Conservation (phyloP, 2,113 vertebrate genomes). For the Thomomys bottae region DNA sequence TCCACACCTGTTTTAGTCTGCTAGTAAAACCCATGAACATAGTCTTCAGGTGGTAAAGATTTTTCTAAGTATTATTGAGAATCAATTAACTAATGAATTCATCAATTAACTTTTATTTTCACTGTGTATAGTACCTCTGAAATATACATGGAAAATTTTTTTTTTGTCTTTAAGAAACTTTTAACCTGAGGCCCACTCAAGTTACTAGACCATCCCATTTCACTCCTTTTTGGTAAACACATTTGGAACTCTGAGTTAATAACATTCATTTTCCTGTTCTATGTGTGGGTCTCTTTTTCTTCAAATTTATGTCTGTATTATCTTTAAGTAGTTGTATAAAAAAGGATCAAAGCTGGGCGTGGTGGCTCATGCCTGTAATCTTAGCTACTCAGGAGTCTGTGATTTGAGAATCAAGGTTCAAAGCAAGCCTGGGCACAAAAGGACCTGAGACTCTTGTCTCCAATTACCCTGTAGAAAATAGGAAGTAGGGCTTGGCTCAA, state of each 20-base stretch:
- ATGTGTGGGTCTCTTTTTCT: no score
- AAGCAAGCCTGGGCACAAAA: no score
- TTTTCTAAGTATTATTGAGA: conserved; percentile 2
- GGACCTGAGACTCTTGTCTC: no score
- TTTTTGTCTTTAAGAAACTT: background rate
- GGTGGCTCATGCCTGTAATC: no score
- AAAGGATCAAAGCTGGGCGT: no score
- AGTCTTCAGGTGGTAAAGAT: background rate
- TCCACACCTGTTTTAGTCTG: background rate
- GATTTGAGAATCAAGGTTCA: no score
- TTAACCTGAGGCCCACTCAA: background rate
- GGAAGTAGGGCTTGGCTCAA: no score
- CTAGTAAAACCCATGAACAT: background rate
- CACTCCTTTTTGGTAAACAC: background rate
- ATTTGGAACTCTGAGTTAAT: background rate
- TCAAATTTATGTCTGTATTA: no score
- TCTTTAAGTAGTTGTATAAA: no score
- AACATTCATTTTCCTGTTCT: background rate
- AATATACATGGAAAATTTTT: background rate
- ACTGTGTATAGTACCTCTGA: background rate
- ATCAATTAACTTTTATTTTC: background rate
- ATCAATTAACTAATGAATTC: background rate
- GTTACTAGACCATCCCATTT: background rate
- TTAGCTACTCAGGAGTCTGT: no score
- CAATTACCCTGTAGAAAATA: no score